Evolutionary conservation across 1,140 invertebrate genomes (phyloP).

Genomic region (Meteorus sp.): DNA sequence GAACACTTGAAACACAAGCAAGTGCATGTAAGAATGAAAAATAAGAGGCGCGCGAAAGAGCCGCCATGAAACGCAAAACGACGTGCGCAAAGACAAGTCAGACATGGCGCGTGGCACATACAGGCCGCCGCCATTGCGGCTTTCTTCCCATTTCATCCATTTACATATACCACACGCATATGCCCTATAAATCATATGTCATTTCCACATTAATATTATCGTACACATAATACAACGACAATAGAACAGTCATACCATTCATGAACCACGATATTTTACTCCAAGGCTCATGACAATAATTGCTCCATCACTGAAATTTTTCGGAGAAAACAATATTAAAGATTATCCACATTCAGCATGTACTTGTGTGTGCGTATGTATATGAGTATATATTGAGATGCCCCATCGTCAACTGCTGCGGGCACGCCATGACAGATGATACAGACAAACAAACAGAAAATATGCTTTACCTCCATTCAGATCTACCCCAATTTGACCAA

Average conservation of each 20-base stretch:
- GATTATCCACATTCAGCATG: no score
- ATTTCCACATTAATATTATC: no score
- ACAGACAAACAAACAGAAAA: slow-evolving; percentile 29
- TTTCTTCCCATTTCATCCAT: slow-evolving; percentile 34
- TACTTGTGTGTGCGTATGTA: neutral
- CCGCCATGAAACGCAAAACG: slow-evolving; percentile 16
- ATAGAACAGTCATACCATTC: no score
- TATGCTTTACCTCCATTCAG: no score
- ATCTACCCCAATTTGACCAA: no score
- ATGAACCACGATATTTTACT: no score
- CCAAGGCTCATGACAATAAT: no score
- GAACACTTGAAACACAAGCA: slow-evolving; percentile 33
- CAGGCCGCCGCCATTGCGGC: slow-evolving; percentile 47
- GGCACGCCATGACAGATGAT: slow-evolving; percentile 49
- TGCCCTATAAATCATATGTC: slow-evolving; percentile 28
- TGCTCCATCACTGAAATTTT: neutral
- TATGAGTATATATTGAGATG: slow-evolving; percentile 12
- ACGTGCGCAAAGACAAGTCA: slow-evolving; percentile 42
- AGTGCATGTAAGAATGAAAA: slow-evolving; percentile 15
- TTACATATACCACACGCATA: slow-evolving; percentile 20
- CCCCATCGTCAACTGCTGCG: slow-evolving; percentile 30
- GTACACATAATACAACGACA: no score
- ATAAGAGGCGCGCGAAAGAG: slow-evolving; percentile 17
- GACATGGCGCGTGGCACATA: slow-evolving; percentile 53
- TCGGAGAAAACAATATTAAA: no score